A percentile compares a stretch with the other conserved stretches of the same genome.
Evolutionary conservation across 2,888 invertebrate genomes (phyloP).

Genomic region (Drosophila mimica): DNA sequence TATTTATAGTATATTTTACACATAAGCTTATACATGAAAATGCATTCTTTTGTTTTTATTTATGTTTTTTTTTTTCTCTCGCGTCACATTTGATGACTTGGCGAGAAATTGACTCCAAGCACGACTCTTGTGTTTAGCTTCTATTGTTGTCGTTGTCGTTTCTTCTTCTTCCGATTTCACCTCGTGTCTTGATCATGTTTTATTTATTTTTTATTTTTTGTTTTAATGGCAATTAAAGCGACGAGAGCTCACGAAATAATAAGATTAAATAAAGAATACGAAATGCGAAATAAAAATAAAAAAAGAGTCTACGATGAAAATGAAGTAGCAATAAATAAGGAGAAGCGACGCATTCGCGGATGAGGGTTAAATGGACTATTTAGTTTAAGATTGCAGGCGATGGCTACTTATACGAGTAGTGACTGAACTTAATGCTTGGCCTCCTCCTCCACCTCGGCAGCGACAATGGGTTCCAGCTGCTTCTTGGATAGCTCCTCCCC

Average conservation of each 20-base stretch:
- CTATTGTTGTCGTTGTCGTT: conserved; percentile 22
- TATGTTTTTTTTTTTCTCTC: not conserved
- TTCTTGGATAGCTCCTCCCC: conserved; percentile 57
- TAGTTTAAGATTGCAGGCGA: not conserved
- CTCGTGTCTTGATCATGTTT: conserved; percentile 16
- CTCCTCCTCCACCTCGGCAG: conserved; percentile 57
- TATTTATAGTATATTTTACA: conserved; percentile 58
- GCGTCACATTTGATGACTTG: conserved; percentile 5
- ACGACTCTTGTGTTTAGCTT: conserved; percentile 32
- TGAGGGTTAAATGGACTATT: conserved; percentile 6
- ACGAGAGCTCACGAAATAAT: conserved; percentile 13
- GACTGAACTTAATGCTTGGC: conserved; percentile 63
- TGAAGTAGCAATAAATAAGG: conserved; percentile 63
- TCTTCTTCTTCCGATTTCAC: conserved; percentile 12
- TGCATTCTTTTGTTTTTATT: conserved; percentile 13
- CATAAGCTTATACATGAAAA: conserved; percentile 50
- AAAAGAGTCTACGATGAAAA: conserved; percentile 19
- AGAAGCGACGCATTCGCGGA: conserved; percentile 11
- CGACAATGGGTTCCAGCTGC: conserved; percentile 74
- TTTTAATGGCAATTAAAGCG: conserved; percentile 59
- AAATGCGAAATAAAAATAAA: not conserved
- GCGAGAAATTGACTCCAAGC: conserved; percentile 18
- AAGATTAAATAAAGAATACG: conserved; percentile 3
- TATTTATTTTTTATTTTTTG: not conserved
- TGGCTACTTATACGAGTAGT: conserved; percentile 29